These are phyloP conservation scores for Cladopsammia gracilis DNA, from an alignment of 64 coral and sea anemone species.

Conservation along the genomic window DNA sequence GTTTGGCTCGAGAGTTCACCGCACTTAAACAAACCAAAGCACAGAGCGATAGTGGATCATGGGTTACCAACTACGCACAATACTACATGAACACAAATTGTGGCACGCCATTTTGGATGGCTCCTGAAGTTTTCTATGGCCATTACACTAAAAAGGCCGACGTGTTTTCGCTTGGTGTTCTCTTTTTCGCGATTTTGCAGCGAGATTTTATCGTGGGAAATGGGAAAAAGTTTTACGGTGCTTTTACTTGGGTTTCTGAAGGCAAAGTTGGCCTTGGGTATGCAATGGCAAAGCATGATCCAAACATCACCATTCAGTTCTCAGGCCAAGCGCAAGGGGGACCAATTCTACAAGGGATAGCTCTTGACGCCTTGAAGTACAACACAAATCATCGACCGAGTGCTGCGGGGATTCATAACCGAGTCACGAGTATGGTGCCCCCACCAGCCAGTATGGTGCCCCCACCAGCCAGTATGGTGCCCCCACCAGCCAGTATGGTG, in stretches of 20 bases:
- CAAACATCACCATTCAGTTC: background rate
- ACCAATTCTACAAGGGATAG: constrained; percentile 4
- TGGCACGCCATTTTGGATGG: constrained; percentile 72
- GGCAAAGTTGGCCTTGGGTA: constrained; percentile 69
- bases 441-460: too few species aligned
- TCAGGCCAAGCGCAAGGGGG: constrained; percentile 17
- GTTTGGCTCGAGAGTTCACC: constrained; percentile 68
- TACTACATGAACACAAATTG: constrained; percentile 39
- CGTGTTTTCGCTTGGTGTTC: constrained; percentile 73
- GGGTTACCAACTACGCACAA: background rate
- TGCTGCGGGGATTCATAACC: too few species aligned
- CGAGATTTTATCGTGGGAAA: constrained; percentile 14
- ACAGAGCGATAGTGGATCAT: background rate
- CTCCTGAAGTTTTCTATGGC: constrained; percentile 45
- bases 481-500: too few species aligned
- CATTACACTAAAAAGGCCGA: constrained; percentile 86
- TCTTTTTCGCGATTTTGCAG: constrained; percentile 76
- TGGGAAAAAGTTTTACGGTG: constrained; percentile 61
- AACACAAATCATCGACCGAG: too few species aligned
- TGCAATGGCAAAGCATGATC: constrained; percentile 42
- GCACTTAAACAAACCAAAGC: constrained; percentile 6
- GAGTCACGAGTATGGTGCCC: too few species aligned
- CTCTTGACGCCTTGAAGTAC: constrained; percentile 46
- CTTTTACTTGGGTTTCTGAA: background rate
- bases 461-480: too few species aligned